These are phyloP conservation scores for Procavia capensis DNA, from an alignment of 2,113 vertebrate genomes.

Conservation along the genomic window DNA sequence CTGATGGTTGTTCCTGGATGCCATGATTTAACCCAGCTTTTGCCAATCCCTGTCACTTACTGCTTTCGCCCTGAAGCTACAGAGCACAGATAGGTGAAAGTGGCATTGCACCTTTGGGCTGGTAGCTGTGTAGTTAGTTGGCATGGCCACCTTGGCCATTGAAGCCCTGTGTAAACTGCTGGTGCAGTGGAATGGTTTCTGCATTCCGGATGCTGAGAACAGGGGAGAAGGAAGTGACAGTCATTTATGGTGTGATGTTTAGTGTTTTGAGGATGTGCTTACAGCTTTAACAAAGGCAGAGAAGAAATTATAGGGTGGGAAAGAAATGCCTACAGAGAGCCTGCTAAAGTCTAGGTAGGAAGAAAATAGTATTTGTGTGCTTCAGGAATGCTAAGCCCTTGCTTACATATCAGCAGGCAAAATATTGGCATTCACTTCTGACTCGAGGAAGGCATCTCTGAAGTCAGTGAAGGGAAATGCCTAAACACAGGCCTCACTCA, in stretches of 20 bases:
- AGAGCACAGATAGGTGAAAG: neutral
- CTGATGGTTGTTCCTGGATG: neutral
- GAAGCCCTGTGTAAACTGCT: neutral
- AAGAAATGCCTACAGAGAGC: constrained; percentile 74
- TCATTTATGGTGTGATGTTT: constrained; percentile 50
- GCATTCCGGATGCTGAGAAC: neutral
- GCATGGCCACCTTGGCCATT: neutral
- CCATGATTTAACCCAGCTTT: neutral
- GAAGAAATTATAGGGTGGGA: constrained; percentile 73
- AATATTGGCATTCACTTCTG: constrained; percentile 86
- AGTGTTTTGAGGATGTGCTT: constrained; percentile 69
- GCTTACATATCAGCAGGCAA: constrained; percentile 85
- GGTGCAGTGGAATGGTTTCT: constrained; percentile 30
- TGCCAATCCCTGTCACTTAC: neutral
- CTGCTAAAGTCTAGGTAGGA: constrained; percentile 80
- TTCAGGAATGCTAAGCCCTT: constrained; percentile 85
- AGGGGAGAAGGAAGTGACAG: constrained; percentile 51
- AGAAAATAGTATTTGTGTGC: constrained; percentile 79
- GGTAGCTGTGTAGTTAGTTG: neutral
- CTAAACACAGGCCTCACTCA: constrained; percentile 77
- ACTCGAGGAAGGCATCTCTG: constrained; percentile 85
- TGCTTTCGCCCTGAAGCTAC: neutral
- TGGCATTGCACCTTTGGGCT: neutral
- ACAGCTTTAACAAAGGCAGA: constrained; percentile 70
- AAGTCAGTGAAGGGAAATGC: constrained; percentile 86